These are phyloP conservation scores for Apostichopus leukothele DNA, from an alignment of 53 echinoderm and acorn worm species.

Conservation along the genomic window DNA sequence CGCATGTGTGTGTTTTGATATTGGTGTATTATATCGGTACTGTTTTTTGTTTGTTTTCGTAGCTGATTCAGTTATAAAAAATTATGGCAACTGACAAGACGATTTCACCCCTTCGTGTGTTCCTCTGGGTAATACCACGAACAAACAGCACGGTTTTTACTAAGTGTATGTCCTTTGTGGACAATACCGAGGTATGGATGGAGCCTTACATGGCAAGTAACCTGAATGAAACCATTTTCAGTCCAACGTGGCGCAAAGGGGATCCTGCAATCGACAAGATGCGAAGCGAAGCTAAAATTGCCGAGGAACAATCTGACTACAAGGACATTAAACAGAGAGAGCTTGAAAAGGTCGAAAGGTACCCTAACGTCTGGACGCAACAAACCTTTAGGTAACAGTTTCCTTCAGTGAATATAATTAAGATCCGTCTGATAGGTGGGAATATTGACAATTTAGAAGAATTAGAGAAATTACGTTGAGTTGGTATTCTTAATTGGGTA, in stretches of 20 bases:
- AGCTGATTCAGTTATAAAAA: no score
- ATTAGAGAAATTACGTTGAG: no score
- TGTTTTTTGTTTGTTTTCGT: no score
- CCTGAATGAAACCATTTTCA: not conserved
- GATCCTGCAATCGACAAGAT: not conserved
- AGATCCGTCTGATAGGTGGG: no score
- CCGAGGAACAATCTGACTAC: not conserved
- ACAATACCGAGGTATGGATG: slow-evolving; percentile 47
- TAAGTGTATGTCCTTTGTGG: slow-evolving; percentile 44
- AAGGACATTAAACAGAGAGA: not conserved
- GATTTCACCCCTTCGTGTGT: not conserved
- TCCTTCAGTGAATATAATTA: no score
- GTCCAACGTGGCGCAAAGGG: not conserved
- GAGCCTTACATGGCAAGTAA: slow-evolving; percentile 34
- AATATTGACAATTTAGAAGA: no score
- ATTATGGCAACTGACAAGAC: no score
- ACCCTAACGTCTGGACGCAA: not conserved
- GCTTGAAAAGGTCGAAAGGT: not conserved
- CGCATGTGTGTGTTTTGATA: no score
- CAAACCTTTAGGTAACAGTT: not conserved
- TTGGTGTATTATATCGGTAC: no score
- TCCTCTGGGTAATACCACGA: slow-evolving; percentile 37
- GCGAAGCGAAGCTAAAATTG: not conserved
- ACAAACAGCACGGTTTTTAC: slow-evolving; percentile 44
- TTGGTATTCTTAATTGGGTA: no score